Conservation (phyloP, 2,888 invertebrate genomes). For the Eueremaeus valkanovi region DNA sequence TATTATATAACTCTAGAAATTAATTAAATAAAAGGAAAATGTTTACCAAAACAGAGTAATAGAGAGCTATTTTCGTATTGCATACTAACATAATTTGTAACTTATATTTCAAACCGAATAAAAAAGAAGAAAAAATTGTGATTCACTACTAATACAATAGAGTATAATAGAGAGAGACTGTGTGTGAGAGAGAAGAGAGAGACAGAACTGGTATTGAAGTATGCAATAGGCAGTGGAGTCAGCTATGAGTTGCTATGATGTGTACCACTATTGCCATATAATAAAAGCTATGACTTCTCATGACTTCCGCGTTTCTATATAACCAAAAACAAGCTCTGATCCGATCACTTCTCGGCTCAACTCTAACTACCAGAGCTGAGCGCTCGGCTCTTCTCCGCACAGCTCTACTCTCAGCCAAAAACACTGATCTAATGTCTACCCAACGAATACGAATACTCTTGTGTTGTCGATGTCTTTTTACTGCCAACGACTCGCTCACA, state of each 20-base stretch:
- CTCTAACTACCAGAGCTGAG: background rate
- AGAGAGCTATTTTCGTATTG: background rate
- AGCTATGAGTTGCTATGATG: conserved; percentile 12
- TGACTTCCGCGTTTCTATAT: conserved; percentile 25
- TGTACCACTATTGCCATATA: background rate
- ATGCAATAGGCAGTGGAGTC: background rate
- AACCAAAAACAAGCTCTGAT: background rate
- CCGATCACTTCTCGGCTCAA: background rate
- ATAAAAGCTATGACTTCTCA: background rate
- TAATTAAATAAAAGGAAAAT: background rate
- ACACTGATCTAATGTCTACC: background rate
- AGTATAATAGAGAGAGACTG: background rate
- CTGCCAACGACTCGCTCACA: background rate
- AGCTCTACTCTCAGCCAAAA: no score
- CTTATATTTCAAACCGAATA: background rate
- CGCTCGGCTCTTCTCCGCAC: no score
- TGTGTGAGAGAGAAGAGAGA: no score
- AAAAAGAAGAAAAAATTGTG: background rate
- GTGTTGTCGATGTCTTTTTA: background rate
- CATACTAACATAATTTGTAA: conserved; percentile 13
- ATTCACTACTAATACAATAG: background rate
- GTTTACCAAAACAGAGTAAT: background rate
- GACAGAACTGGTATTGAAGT: background rate
- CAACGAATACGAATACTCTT: background rate
- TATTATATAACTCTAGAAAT: background rate